Evolutionary conservation across 2,888 invertebrate genomes (phyloP).

Genomic region (Imbricaverruca yamaguchii): DNA sequence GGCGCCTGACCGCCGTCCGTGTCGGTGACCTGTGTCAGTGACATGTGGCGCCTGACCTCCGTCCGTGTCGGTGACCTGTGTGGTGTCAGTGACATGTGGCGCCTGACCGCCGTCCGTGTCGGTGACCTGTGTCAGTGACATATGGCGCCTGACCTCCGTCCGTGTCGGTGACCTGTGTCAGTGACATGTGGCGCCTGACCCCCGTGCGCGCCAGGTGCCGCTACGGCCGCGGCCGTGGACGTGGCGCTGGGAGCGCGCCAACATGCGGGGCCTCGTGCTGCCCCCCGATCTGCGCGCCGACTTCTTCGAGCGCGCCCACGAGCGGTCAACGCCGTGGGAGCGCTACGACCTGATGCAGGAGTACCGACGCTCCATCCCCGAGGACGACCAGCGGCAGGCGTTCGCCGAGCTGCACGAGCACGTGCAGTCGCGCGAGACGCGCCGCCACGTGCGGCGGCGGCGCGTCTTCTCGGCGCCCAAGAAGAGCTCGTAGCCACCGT

Average conservation of each 20-base stretch:
- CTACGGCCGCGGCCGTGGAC: constrained; percentile 70
- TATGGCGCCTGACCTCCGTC: too few species aligned
- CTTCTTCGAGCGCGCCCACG: constrained; percentile 47
- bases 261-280: constrained; percentile 63
- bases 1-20: too few species aligned
- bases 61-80: too few species aligned
- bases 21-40: too few species aligned
- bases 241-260: constrained; percentile 76
- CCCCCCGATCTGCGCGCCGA: constrained; percentile 46
- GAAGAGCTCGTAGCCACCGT: constrained; percentile 49
- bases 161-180: too few species aligned
- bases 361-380: constrained; percentile 76
- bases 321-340: constrained; percentile 65
- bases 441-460: constrained; percentile 55
- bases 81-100: too few species aligned
- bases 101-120: too few species aligned
- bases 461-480: constrained; percentile 52
- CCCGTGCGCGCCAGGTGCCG: constrained; percentile 42
- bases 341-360: constrained; percentile 90
- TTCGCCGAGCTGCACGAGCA: constrained; percentile 73
- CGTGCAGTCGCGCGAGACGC: constrained; percentile 60
- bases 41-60: too few species aligned
- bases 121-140: too few species aligned
- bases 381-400: constrained; percentile 78
- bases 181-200: too few species aligned